Percentiles rank a stretch among this genome's conserved stretches.
Conservation (phyloP, 2,888 invertebrate species). For the Philaethria dido region DNA sequence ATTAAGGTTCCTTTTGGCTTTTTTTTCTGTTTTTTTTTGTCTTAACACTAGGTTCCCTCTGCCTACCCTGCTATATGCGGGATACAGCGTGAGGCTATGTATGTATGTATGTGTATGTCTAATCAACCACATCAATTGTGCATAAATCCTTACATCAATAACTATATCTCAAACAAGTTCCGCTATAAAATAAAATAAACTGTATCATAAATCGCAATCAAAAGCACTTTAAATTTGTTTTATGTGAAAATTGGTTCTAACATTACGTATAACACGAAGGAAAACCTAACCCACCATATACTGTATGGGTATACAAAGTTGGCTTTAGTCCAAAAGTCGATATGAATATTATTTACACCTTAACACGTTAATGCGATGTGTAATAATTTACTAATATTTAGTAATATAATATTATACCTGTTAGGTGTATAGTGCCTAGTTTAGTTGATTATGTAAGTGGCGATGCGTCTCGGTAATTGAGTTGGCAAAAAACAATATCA, state of each 20-base stretch:
- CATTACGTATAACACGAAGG: slow-evolving; percentile 28
- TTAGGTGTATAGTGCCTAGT: too few species aligned
- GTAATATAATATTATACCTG: too few species aligned
- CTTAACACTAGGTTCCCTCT: too few species aligned
- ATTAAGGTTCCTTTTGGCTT: too few species aligned
- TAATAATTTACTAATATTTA: slow-evolving; percentile 30
- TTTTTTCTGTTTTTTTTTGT: too few species aligned
- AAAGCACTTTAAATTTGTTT: slow-evolving; percentile 20
- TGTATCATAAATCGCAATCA: slow-evolving; percentile 21
- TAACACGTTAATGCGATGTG: slow-evolving; percentile 33
- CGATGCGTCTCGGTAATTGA: too few species aligned
- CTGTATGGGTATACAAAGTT: slow-evolving; percentile 28
- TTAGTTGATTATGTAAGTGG: too few species aligned
- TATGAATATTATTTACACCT: slow-evolving; percentile 41
- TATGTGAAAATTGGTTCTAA: slow-evolving; percentile 27
- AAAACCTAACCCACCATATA: slow-evolving; percentile 18
- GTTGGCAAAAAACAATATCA: too few species aligned
- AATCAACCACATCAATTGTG: neutral
- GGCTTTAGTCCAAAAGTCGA: slow-evolving; percentile 32
- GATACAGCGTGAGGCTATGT: too few species aligned
- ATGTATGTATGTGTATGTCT: too few species aligned
- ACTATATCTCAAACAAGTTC: slow-evolving; percentile 14
- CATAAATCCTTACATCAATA: slow-evolving; percentile 14
- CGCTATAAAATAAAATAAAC: slow-evolving; percentile 12
- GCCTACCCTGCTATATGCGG: too few species aligned